Evolutionary conservation across 2,113 vertebrate genomes (phyloP), one percentile per base, ranked within the genome.

Genomic region (Protobothrops flavoviridis): DNA sequence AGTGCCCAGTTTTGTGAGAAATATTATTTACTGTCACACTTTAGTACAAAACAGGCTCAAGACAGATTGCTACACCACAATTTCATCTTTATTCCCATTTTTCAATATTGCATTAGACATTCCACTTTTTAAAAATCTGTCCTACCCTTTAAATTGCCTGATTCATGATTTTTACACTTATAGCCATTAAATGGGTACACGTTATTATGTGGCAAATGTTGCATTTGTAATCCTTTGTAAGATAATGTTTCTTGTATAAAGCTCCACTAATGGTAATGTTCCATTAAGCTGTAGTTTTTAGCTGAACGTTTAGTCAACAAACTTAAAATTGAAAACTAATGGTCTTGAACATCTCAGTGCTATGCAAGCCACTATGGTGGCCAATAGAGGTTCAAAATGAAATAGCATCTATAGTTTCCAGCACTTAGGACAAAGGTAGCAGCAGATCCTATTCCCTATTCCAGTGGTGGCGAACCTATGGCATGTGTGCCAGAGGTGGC

Each of bases 301-400:
- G 88, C 59, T 90, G 89, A 88, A n/a, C 69, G 59, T 93, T 90
- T 90, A 85, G 88, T 85, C 88, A 93, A 90, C 92, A 90, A 93
- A 93, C 29, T 85, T 50, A 59, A 93, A 93, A 90, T 93, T 93
- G 92, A 93, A 93, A 93, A 93, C 85, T 93, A 90, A 93, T 93
- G 88, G 53, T 90, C 92, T 93, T 74, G 89, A 59, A 90, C 92
- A 90, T 90, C 39, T 29, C 21, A 45, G 52, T 85, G 24, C 88
- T 93, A 48, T 3, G 5, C 26, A 55, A 90, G 29, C 43, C n/a
- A 85, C 53, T 85, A 48, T 39, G 88, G 26, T 56, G 39, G 39
- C 88, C 90, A 85, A 93, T 93, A 48, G 48, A 56, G 43, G 29
- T 50, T 90, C 20, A 45, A 43, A 29, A 89, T 10, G 26, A 50